Evolutionary conservation across 2,888 invertebrate species (phyloP), one percentile per base, ranked within the genome.

Genomic region (Nudaria mundana): DNA sequence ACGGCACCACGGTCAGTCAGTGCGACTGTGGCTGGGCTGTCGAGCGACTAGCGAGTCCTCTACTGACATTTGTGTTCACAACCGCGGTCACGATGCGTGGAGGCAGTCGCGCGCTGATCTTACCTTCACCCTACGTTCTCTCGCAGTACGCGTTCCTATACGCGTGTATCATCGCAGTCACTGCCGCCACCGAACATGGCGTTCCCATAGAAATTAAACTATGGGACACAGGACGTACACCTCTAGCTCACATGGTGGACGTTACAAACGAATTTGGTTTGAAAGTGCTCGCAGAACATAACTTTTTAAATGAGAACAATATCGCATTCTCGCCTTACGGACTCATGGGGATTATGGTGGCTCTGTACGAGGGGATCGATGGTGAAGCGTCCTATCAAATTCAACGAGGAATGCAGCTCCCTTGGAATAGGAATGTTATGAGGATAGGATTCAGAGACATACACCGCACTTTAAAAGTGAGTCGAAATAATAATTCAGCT

Each of bases 291-390:
- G 89, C 93, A 61, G 91, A 92, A 72, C 93, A 94, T 63, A 93
- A 93, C 64, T 91, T 92, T 76, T 87, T 92, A 60, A 94, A 94
- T 75, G 91, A 92, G 31, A 93, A 94, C 70, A 96, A 96, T 75
- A 93, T 95, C 37, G 96, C 95, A 3, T 93, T 96, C 69, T 96
- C 96, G 0, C 96, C 96, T 6, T 95, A 95, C 51, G 95, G 96
- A 2, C 85, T 95, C 43, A 92, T 93, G 65, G 95, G 95, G 57
- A 94, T 96, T 15, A 80, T 96, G 56, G 91, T 94, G 39, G 94
- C 95, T 2, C 81, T 96, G 10, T 94, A 92, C 70, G 96, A 96
- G 76, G 96, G 95, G 16, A 91, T 95, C 0, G 89, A 92, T 30
- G 95, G 95, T 6, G 91, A 91, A 49, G 93, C 95, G 29, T 91